Evolutionary conservation across 2,113 vertebrate genomes (phyloP), one percentile per base, ranked within the genome.

Genomic region (Nyctereutes procyonoides): DNA sequence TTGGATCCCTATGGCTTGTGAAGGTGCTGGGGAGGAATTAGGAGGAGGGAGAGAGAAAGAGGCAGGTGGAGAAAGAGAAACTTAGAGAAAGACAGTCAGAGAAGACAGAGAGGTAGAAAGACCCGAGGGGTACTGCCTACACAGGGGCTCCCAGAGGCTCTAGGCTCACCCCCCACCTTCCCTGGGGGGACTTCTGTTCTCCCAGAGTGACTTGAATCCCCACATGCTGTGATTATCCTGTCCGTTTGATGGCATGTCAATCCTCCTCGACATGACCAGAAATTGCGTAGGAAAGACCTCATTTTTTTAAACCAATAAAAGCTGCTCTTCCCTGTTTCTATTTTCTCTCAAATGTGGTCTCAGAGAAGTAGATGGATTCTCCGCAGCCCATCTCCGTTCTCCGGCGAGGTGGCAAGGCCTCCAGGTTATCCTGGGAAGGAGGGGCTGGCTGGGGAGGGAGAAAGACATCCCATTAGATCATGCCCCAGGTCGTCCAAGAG

Each of bases 401-500:
- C 16, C 19, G 35, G 24, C 0, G 17, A 82, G 69, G 76, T 53
- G 8, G 63, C 53, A n/a, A 74, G 53, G 85, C 80, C 86, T 62
- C 38, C 11, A 11, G 63, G 67, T 90, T 48, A 82, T 65, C 63
- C 48, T 32, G 51, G 58, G 22, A 67, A 56, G n/a, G 80, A 65
- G 19, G 53, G 5, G 12, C 28, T 9, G 17, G 14, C 32, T 35
- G 22, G 30, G n/a, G 74, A 65, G 24, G 30, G 60, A 48, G 20
- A n/a, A 11, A n/a, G 43, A 69, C 81, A 63, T 92, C 74, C 76
- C 87, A 87, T 96, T 95, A 90, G 90, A 90, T 82, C 55, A 15
- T 14, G 73, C 67, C 87, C 48, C 82, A 26, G 89, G 89, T 81
- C 84, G 88, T 91, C 84, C 90, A 92, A 63, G 94, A 96, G 95